These are phyloP conservation scores for Cyprinodon variegatus DNA, from an alignment of 2,113 vertebrate genomes.

Conservation along the genomic window DNA sequence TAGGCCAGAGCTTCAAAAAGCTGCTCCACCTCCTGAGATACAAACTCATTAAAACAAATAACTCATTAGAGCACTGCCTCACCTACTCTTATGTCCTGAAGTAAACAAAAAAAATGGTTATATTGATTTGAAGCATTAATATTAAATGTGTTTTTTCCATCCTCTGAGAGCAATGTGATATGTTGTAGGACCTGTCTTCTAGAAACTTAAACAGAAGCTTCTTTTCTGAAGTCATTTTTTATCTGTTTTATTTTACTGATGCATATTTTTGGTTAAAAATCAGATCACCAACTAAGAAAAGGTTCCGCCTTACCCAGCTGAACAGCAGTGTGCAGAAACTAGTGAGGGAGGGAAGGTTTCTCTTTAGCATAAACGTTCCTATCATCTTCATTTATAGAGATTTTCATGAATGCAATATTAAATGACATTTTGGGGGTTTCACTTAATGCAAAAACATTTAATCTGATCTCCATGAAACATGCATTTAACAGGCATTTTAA, in stretches of 20 bases:
- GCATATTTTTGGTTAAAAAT: too few species aligned
- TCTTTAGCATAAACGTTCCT: too few species aligned
- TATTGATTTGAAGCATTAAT: background rate
- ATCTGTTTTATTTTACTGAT: too few species aligned
- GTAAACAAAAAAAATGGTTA: background rate
- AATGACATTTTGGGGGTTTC: background rate
- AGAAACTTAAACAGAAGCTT: background rate
- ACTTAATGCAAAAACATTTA: background rate
- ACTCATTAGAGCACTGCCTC: background rate
- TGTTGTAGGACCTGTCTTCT: background rate
- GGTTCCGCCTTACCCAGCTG: too few species aligned
- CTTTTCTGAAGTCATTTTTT: background rate
- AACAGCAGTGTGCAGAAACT: too few species aligned
- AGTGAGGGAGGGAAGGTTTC: too few species aligned
- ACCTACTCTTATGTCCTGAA: background rate
- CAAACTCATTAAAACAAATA: constrained; percentile 31
- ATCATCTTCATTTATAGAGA: too few species aligned
- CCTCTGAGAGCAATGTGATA: background rate
- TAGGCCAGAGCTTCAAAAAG: constrained; percentile 23
- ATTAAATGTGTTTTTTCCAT: background rate
- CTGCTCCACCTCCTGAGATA: constrained; percentile 2
- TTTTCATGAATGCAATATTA: background rate
- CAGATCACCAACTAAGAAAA: too few species aligned
- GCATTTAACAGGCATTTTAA: background rate
- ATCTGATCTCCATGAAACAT: constrained; percentile 7